Evolutionary conservation across 2,888 invertebrate genomes (phyloP), one percentile per base, ranked within the genome.

Genomic region (Cremastobaeus sp.): DNA sequence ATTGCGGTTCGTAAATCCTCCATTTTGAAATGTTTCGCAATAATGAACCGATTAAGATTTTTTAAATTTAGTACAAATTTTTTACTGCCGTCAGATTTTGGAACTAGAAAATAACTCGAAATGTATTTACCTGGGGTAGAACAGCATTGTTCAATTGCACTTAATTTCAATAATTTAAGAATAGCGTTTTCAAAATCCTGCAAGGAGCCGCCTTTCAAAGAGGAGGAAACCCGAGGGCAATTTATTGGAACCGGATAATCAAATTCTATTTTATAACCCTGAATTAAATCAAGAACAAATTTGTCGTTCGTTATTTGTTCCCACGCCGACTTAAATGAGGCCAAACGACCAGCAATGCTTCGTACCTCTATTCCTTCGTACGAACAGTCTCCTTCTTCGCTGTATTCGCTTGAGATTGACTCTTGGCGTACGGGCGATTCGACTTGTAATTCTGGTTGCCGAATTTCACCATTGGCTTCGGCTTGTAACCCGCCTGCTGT

Each of bases 61-160:
- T 72, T 72, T 11, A 66, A 43, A 41, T 60, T 66, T 5, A 66
- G 21, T 11, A 55, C 66, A 15, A 48, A 72, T n/a, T 66, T 28
- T 25, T 18, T 21, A 2, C 54, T 18, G 8, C 60, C 54, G 11
- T 59, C 41, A 21, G 48, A 14, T 39, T 70, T 70, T 2, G 41
- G 37, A 4, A 39, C 41, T 5, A 68, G 21, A 39, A 64, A 71
- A 64, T 48, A 71, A 5, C 35, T 12, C 0, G 55, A 50, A 17
- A 71, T 6, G 50, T 57, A 64, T 43, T 57, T 43, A 12, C 30
- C 43, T 21, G 17, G 11, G 8, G 6, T 20, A 14, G 21, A 12
- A 25, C 18, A 6, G 39, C 57, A 64, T 41, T 25, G 20, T 14
- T 41, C 11, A 30, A 55, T 52, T 11, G 45, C 64, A n/a, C 57